Percentiles rank a stretch among this genome's conserved stretches.
phyloP scores from a whole-genome alignment of 2,797 vertebrate species.

The Podargus strigoides region DNA sequence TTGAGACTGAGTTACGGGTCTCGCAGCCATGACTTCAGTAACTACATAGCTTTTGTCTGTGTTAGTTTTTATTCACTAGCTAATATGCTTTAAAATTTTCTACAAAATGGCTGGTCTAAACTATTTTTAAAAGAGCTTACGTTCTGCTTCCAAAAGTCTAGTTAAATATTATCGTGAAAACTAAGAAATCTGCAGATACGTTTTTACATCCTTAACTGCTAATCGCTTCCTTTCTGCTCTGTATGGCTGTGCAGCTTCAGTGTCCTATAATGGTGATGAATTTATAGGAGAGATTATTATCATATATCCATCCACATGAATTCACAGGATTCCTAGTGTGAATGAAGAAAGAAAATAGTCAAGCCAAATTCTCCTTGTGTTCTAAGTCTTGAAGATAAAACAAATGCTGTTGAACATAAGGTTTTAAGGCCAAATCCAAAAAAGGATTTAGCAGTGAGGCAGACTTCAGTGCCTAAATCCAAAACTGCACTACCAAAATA shows the following conservation, averaged over 20 bases:
- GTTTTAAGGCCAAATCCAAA: constrained; percentile 67
- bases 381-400: constrained; percentile 53
- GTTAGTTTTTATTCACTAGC: constrained; percentile 20
- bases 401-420: constrained; percentile 67
- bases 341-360: constrained; percentile 55
- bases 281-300: constrained; percentile 2
- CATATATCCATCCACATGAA: background rate
- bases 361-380: constrained; percentile 61
- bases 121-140: constrained; percentile 39
- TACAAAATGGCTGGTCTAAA: constrained; percentile 36
- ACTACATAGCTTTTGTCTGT: background rate
- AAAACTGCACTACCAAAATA: constrained; percentile 54
- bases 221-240: background rate
- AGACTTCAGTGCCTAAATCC: constrained; percentile 53
- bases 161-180: constrained; percentile 4
- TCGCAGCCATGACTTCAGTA: background rate
- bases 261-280: background rate
- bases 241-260: background rate
- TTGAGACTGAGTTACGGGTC: background rate
- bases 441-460: constrained; percentile 52
- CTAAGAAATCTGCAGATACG: background rate
- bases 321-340: constrained; percentile 53
- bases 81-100: constrained; percentile 24
- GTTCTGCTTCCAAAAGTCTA: constrained; percentile 20
- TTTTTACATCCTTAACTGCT: background rate